Evolutionary conservation across 2,888 invertebrate species (phyloP), one percentile per base, ranked within the genome.

Genomic region (Ypsolopha sequella): DNA sequence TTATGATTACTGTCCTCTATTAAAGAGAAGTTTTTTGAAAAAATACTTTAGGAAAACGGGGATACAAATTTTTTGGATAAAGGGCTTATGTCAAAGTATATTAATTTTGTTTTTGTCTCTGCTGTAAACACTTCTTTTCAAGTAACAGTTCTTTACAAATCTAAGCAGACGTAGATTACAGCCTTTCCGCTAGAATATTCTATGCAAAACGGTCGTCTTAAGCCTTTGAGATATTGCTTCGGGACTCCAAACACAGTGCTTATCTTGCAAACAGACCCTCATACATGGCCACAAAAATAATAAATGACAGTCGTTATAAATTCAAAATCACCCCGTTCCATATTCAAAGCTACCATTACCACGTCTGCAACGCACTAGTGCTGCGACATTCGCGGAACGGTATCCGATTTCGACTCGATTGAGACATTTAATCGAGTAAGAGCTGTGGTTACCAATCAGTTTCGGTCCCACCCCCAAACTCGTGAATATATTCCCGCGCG

Each of bases 401-500:
- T 53, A 48, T 51, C 47, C 49, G 41, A 59, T 60, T 55, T 38
- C 10, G 35, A 11, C 53, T 60, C 63, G 60, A 70, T 64, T 71
- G 68, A 70, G 70, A 68, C 66, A 66, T 70, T n/a, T 61, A 65
- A 35, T 7, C 6, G 1, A 33, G 13, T 24, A 43, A 58, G 58
- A 55, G 59, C n/a, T 14, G 61, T 65, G 54, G 60, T 70, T 68
- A 67, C 54, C 57, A 61, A 69, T 69, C 69, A 38, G 69, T 68
- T 69, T 64, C 67, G 57, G 47, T 6, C 36, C 36, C 14, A 8
- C 13, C 47, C 45, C 13, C 13, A 24, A 24, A 24, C 24, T 24
- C 24, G 24, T 24, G 24, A 24, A 24, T 24, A 24, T 24, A 3
- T 24, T 24, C 2, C 2, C 24, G 24, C 24, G 24, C 24, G 2